Evolutionary conservation across 1,140 invertebrate genomes (phyloP).

Genomic region (Drosophila nikananu): DNA sequence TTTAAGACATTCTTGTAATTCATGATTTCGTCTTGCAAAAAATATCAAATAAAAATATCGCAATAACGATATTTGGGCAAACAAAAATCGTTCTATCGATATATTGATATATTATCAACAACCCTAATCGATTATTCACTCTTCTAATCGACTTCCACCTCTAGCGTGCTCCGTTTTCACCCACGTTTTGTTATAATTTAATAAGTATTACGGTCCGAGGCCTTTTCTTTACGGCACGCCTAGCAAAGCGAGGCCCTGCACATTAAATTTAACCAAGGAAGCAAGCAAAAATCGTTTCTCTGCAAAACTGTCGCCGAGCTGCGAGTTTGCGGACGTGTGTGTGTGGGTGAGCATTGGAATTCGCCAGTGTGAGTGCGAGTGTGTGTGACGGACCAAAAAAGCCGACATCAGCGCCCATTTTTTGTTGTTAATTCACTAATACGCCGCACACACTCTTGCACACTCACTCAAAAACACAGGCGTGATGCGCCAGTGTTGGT

Average conservation of each 20-base stretch:
- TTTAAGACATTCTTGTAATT: too few relatives aligned
- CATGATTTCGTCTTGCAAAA: too few relatives aligned
- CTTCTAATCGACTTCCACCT: not conserved
- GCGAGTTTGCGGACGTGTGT: constrained; percentile 17
- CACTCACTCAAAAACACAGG: constrained; percentile 12
- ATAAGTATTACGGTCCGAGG: constrained; percentile 37
- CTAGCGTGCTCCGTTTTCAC: constrained; percentile 30
- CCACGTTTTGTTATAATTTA: constrained; percentile 49
- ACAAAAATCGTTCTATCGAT: too few relatives aligned
- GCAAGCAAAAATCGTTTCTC: not conserved
- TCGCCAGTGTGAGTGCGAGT: constrained; percentile 57
- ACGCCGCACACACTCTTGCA: constrained; percentile 42
- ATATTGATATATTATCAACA: too few relatives aligned
- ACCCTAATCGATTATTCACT: not conserved
- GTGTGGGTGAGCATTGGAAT: constrained; percentile 65
- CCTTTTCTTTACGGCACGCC: constrained; percentile 13
- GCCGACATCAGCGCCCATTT: constrained; percentile 82
- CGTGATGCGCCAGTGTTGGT: constrained; percentile 49
- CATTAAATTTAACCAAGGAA: not conserved
- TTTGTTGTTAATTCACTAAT: constrained; percentile 84
- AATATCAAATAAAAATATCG: too few relatives aligned
- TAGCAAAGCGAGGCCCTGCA: not conserved
- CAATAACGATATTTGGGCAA: too few relatives aligned
- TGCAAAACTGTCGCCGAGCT: constrained; percentile 11
- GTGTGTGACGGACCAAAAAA: constrained; percentile 71